Base-by-base conservation (phyloP, 2,797 vertebrate genomes). In the Lepidocolaptes lacrymiger region DNA sequence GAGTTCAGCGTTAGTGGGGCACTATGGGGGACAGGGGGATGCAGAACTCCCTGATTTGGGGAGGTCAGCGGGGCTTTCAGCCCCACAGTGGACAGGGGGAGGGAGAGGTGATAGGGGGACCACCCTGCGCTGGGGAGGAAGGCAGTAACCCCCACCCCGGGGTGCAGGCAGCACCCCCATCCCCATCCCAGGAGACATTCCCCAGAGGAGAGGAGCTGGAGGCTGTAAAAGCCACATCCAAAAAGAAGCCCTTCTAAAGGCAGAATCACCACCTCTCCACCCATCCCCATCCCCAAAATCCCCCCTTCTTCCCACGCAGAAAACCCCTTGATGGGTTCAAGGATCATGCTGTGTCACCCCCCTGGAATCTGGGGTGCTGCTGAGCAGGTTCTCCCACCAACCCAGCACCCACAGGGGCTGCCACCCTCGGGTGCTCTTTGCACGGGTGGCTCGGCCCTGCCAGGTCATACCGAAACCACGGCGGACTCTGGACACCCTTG, bases 151-250 rank as follows among this genome's bases (percentile, higher is more conserved):
- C 30, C 55, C 37, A 27, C 9, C 21, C 49, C 1, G 1, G 58
- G 49, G 14, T n/a, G 46, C 74, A 54, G 49, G 30, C 0, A 0
- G 30, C 30, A 5, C 36, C 32, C 63, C 55, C 30, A 5, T 39
- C 32, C 63, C 55, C 30, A 10, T 34, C 52, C 69, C 41, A 9
- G 44, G 63, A 62, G 43, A n/a, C 4, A 0, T 15, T 64, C 37
- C 44, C n/a, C 0, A 0, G 24, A 1, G 1, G 39, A 48, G 21
- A 64, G 9, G 37, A 84, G 22, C 17, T 17, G 37, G 26, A 27
- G 27, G 51, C 55, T 55, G 34, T 32, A 48, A 59, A 82, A 79
- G 14, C 22, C 14, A 3, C 14, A 75, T 49, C 23, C 23, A 30
- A 28, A 44, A 26, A 62, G 48, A 71, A 77, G 5, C 7, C 18